Evolutionary conservation across 2,797 vertebrate species (phyloP), one percentile per base, ranked within the genome.

Genomic region (Anabas testudineus): DNA sequence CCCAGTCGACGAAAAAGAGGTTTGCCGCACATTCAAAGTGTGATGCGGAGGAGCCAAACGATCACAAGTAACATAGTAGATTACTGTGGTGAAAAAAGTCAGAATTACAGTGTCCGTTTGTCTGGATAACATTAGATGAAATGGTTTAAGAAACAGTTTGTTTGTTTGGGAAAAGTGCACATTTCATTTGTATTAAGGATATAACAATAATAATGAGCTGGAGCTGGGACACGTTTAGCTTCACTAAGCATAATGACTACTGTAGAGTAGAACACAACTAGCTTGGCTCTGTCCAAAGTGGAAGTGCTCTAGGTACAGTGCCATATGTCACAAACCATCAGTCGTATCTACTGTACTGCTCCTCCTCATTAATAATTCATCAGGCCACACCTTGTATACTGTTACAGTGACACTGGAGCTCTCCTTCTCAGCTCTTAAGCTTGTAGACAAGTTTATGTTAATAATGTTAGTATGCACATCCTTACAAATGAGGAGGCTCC

Each of bases 351-450:
- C 63, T 64, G 71, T 64, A 75, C 67, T 56, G 72, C 81, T 60
- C 0, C 39, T 76, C 58, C 58, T 86, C 73, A 89, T 89, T 71
- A 75, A 89, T 88, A 77, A 88, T 88, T 87, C 76, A 90, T 87
- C 43, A 70, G 55, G 36, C 82, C 81, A 69, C 80, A 68, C 72
- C 78, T 86, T 61, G 36, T 78, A 74, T 67, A 70, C 64, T 43
- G 57, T 84, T 84, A 80, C 83, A 71, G 67, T 5, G 48, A 62
- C 56, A 65, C 41, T 16, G 19, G 41, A 66, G 70, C 72, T 70
- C 71, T 73, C 45, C 56, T 51, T 62, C 51, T 45, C 3, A 32
- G 21, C 45, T 39, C 52, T 62, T 0, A 13, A 45, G 52, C 36
- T 61, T 22, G 24, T 48, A 9, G 28, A 49, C 68, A 54, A n/a